Evolutionary conservation across 1,140 invertebrate species (phyloP).

Genomic region (Aphelenchoides fujianensis): DNA sequence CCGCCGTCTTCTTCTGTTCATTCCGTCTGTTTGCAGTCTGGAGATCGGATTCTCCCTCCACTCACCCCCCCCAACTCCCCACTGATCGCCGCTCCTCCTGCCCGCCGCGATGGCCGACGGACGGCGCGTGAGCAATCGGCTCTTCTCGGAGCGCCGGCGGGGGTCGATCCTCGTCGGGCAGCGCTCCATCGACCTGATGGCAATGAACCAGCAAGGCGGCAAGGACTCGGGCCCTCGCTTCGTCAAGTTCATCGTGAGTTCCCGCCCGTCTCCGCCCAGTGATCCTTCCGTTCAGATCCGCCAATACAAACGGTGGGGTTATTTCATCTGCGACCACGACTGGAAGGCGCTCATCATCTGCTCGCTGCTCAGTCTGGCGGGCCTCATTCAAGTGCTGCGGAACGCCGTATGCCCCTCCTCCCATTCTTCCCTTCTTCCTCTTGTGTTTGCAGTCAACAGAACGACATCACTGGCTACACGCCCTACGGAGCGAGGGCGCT

Average conservation of each 20-base stretch:
- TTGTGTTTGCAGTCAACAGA: conserved; percentile 53
- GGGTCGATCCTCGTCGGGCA: conserved; percentile 50
- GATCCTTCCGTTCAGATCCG: no score
- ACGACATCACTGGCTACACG: conserved; percentile 60
- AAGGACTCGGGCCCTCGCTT: conserved; percentile 52
- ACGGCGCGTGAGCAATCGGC: conserved; percentile 24
- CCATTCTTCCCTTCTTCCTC: background rate
- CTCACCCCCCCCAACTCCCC: background rate
- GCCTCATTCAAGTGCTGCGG: conserved; percentile 45
- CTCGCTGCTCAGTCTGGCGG: conserved; percentile 53
- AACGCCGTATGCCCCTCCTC: conserved; percentile 42
- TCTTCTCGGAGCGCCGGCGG: conserved; percentile 37
- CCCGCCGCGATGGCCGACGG: conserved; percentile 8
- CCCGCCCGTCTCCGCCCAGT: no score
- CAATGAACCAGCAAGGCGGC: conserved; percentile 29
- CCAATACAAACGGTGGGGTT: conserved; percentile 52
- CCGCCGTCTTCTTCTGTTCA: background rate
- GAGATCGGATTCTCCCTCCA: background rate
- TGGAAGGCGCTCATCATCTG: conserved; percentile 59
- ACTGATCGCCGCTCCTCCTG: no score
- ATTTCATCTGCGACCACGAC: conserved; percentile 54
- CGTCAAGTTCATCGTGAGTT: conserved; percentile 52
- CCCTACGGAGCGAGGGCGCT: conserved; percentile 59
- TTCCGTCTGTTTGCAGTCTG: no score
- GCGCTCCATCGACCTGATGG: conserved; percentile 48